Percentiles rank a stretch among this genome's conserved stretches.
Evolutionary conservation across 2,888 invertebrate genomes (phyloP).

Genomic region (Andrena praecox): DNA sequence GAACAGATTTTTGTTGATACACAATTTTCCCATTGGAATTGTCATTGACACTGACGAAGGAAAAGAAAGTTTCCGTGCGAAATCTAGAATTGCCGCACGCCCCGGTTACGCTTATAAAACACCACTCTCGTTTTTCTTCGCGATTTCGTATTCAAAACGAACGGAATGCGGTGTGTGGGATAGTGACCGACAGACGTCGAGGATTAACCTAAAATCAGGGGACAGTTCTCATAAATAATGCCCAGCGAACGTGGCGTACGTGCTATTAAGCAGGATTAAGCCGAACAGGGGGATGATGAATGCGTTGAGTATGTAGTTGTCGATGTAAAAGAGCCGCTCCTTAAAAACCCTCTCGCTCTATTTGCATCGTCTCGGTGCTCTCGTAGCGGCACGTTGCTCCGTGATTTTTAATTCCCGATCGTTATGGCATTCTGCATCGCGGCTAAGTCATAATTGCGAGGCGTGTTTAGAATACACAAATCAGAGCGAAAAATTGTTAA

Average conservation of each 20-base stretch:
- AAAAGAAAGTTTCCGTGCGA: background rate
- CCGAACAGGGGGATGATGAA: conserved; percentile 62
- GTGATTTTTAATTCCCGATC: conserved; percentile 27
- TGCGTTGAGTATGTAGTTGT: conserved; percentile 42
- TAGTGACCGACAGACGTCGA: conserved; percentile 2
- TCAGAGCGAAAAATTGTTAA: conserved; percentile 3
- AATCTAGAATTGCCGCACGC: background rate
- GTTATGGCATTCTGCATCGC: conserved; percentile 13
- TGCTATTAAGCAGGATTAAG: conserved; percentile 59
- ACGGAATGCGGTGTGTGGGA: background rate
- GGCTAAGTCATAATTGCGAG: background rate
- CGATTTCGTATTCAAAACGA: background rate
- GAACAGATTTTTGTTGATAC: background rate
- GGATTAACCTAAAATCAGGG: conserved; percentile 50
- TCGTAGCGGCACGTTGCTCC: conserved; percentile 4
- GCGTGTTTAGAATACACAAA: background rate
- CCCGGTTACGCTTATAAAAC: background rate
- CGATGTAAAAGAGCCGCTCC: conserved; percentile 65
- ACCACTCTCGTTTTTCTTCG: background rate
- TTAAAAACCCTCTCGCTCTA: conserved; percentile 60
- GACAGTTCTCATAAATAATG: conserved; percentile 37
- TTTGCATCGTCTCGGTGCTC: conserved; percentile 38
- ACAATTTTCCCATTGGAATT: background rate
- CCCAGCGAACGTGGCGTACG: conserved; percentile 42
- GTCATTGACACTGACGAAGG: background rate